Evolutionary conservation across 1,140 invertebrate species (phyloP).

Genomic region (Lerema accius): DNA sequence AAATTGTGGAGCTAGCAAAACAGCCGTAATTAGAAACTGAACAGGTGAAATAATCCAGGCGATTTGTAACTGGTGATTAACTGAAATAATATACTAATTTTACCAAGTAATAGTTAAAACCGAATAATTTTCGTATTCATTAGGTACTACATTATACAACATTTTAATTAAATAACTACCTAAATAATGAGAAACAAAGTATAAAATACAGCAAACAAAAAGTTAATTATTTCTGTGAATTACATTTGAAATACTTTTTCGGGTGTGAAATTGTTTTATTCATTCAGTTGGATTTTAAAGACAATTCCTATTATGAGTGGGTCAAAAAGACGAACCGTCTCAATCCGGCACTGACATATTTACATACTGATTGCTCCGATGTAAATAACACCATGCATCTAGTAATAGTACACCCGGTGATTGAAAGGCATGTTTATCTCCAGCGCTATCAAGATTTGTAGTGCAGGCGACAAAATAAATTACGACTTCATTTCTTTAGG

Average conservation of each 20-base stretch:
- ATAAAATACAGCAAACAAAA: too few species aligned
- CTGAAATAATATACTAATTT: neutral
- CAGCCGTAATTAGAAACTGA: neutral
- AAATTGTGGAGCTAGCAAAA: neutral
- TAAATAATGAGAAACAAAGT: too few species aligned
- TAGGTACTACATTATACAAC: too few species aligned
- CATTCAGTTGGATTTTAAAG: too few species aligned
- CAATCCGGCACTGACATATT: slow-evolving; percentile 49
- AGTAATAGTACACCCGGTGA: slow-evolving; percentile 57
- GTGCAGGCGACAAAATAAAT: slow-evolving; percentile 44
- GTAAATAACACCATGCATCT: slow-evolving; percentile 61
- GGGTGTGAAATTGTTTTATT: too few species aligned
- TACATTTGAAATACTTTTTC: too few species aligned
- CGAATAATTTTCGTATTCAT: too few species aligned
- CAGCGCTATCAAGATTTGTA: slow-evolving; percentile 63
- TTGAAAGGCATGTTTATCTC: slow-evolving; percentile 58
- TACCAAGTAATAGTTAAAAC: neutral
- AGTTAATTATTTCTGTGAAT: too few species aligned
- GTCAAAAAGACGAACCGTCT: too few species aligned
- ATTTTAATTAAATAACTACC: too few species aligned
- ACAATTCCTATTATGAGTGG: too few species aligned
- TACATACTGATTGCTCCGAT: slow-evolving; percentile 70
- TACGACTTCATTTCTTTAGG: slow-evolving; percentile 41
- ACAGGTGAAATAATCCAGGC: neutral
- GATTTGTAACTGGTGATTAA: neutral